Evolutionary conservation across 2,113 vertebrate genomes (phyloP).

Genomic region (Colaptes auratus): DNA sequence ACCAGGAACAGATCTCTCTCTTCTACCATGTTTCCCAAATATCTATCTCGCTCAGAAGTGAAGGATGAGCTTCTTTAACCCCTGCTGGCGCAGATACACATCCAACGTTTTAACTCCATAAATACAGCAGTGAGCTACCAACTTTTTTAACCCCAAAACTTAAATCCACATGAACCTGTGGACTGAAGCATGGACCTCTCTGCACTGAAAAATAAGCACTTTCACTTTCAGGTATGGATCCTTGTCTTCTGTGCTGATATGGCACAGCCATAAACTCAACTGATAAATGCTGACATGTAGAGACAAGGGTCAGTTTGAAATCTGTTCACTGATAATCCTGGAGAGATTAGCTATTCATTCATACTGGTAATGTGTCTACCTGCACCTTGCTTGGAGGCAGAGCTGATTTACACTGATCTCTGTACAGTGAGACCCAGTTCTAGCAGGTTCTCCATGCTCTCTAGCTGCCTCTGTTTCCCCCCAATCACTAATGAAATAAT

Average conservation of each 20-base stretch:
- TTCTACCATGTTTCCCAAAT: neutral
- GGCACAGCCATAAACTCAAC: neutral
- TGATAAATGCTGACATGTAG: neutral
- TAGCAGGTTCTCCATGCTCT: neutral
- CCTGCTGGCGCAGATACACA: neutral
- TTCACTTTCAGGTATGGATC: neutral
- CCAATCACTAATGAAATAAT: neutral
- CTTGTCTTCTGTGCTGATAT: neutral
- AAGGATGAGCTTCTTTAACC: neutral
- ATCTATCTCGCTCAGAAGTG: neutral
- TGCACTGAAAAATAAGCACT: neutral
- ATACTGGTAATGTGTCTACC: fast-evolving
- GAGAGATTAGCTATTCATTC: neutral
- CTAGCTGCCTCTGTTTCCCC: neutral
- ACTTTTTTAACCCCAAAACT: neutral
- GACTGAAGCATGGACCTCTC: neutral
- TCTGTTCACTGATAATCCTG: neutral
- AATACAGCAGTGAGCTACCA: neutral
- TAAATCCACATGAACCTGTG: neutral
- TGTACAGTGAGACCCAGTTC: neutral
- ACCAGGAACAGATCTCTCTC: neutral
- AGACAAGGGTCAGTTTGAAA: neutral
- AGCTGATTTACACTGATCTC: neutral
- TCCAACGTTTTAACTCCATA: fast-evolving
- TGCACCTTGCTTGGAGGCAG: neutral